Percentiles rank a stretch among this genome's conserved stretches.
phyloP scores from a whole-genome alignment of 2,113 vertebrate species.

The Grantiella picta region DNA sequence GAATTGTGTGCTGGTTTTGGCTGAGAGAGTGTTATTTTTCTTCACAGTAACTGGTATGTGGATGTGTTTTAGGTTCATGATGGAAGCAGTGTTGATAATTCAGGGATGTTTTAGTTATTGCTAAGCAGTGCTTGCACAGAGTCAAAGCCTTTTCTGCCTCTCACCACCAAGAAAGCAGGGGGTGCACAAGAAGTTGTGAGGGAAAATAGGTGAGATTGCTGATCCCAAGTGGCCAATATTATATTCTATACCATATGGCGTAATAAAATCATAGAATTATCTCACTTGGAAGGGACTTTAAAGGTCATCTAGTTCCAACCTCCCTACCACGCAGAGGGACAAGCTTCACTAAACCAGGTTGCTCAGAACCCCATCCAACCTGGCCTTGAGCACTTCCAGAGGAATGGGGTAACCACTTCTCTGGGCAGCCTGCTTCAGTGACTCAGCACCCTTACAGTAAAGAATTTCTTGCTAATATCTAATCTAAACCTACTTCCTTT shows the following conservation, averaged over 20 bases:
- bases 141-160: not conserved
- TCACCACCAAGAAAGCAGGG: not conserved
- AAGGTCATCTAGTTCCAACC: not conserved
- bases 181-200: not conserved
- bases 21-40: not conserved
- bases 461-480: not conserved
- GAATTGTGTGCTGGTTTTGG: not conserved
- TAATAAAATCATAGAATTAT: not conserved
- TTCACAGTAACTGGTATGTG: not conserved
- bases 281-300: not conserved
- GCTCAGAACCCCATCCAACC: not conserved
- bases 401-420: not conserved
- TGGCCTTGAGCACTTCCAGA: not conserved
- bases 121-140: not conserved
- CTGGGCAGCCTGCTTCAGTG: too few relatives aligned
- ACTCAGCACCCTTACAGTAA: too few relatives aligned
- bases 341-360: not conserved
- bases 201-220: not conserved
- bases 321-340: too few relatives aligned
- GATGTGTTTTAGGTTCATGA: not conserved
- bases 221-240: not conserved
- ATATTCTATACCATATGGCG: not conserved
- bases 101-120: not conserved
- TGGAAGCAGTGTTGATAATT: not conserved
- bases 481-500: not conserved